Conservation (phyloP, 2,888 invertebrate species). For the Limnephilus rhombicus region DNA sequence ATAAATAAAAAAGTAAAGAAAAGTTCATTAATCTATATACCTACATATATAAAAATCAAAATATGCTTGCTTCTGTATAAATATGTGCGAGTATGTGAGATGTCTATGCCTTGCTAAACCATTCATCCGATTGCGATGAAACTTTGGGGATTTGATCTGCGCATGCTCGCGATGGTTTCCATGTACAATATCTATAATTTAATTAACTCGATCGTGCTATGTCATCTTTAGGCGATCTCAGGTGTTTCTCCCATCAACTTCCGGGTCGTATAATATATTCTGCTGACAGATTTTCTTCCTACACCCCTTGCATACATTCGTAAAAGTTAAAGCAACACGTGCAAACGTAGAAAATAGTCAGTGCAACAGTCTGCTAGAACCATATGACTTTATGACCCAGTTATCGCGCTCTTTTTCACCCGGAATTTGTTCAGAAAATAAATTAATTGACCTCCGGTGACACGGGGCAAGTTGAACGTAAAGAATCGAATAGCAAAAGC, state of each 20-base stretch:
- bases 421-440: neutral
- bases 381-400: neutral
- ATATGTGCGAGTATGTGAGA: too few species aligned
- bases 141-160: too few species aligned
- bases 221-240: neutral
- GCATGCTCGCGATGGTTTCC: too few species aligned
- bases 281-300: too few species aligned
- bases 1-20: too few species aligned
- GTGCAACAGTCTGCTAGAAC: neutral
- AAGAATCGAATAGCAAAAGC: neutral
- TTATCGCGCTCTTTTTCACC: neutral
- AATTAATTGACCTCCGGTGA: slow-evolving; percentile 5
- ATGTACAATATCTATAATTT: too few species aligned
- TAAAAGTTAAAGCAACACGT: neutral
- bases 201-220: neutral
- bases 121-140: too few species aligned
- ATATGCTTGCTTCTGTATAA: too few species aligned
- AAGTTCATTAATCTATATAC: too few species aligned
- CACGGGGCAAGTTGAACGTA: neutral
- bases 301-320: neutral
- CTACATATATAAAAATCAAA: too few species aligned
- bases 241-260: neutral
- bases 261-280: too few species aligned
- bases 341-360: neutral
- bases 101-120: too few species aligned